These are phyloP conservation scores for Megalops atlanticus DNA, from an alignment of 2,113 vertebrate species.

Conservation along the genomic window DNA sequence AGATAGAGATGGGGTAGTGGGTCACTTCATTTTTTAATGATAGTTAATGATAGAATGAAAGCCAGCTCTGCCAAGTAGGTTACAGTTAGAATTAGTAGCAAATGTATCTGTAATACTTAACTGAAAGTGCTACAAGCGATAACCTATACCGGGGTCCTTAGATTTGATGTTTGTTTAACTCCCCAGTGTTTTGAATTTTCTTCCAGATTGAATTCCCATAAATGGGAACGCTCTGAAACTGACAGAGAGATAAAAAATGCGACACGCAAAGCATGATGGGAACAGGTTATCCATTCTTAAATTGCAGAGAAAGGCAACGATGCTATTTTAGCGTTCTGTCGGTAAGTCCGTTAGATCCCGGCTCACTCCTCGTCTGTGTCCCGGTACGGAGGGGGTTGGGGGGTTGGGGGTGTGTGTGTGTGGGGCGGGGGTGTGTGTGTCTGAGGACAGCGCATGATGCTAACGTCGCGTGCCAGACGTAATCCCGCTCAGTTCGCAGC, in stretches of 20 bases:
- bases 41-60: neutral
- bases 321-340: neutral
- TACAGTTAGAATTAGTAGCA: neutral
- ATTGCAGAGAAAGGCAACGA: neutral
- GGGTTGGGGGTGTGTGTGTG: too few relatives aligned
- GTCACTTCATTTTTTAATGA: neutral
- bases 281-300: neutral
- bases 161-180: neutral
- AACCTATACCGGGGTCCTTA: neutral
- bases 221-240: neutral
- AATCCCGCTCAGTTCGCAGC: neutral
- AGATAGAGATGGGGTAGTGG: too few relatives aligned
- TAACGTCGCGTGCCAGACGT: neutral
- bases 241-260: neutral
- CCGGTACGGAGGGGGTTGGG: too few relatives aligned
- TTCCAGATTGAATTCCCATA: neutral
- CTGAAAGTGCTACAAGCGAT: neutral
- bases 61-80: neutral
- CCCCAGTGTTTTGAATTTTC: neutral
- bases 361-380: neutral
- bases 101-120: neutral
- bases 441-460: too few relatives aligned
- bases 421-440: too few relatives aligned
- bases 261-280: neutral
- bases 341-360: neutral